Conservation (phyloP, 2,113 vertebrate genomes). For the Hippocampus barbouri region DNA sequence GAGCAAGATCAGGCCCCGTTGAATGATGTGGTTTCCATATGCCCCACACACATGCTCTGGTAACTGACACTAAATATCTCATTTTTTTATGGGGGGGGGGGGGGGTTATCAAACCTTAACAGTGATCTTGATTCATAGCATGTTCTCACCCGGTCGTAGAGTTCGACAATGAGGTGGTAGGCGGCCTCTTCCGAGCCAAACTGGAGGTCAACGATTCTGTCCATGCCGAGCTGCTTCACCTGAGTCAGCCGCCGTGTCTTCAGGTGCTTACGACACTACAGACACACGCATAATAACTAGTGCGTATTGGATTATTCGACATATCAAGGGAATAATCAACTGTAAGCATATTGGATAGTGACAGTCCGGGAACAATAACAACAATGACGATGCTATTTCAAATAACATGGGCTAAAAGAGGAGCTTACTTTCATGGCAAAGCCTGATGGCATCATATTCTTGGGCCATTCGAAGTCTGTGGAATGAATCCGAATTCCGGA, state of each 20-base stretch:
- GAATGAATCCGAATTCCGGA: slow-evolving; percentile 92
- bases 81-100: too few relatives aligned
- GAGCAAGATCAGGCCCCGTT: too few relatives aligned
- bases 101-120: not conserved
- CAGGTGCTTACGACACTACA: slow-evolving; percentile 92
- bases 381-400: not conserved
- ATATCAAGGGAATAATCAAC: too few relatives aligned
- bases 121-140: not conserved
- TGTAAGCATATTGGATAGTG: too few relatives aligned
- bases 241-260: slow-evolving; percentile 81
- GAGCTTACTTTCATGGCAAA: slow-evolving; percentile 96
- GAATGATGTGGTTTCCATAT: too few relatives aligned
- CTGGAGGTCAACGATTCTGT: slow-evolving; percentile 94
- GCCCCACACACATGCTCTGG: too few relatives aligned
- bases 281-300: too few relatives aligned
- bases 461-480: slow-evolving; percentile 98
- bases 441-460: slow-evolving; percentile 95
- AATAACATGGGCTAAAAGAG: not conserved
- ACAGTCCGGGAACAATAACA: not conserved
- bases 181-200: slow-evolving; percentile 94
- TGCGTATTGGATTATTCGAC: too few relatives aligned
- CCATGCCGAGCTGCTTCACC: slow-evolving; percentile 85
- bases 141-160: slow-evolving; percentile 90
- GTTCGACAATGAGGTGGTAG: slow-evolving; percentile 91
- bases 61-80: too few relatives aligned